Base-by-base conservation (phyloP, 2,888 invertebrate species). In the Rhodophaea formosa region DNA sequence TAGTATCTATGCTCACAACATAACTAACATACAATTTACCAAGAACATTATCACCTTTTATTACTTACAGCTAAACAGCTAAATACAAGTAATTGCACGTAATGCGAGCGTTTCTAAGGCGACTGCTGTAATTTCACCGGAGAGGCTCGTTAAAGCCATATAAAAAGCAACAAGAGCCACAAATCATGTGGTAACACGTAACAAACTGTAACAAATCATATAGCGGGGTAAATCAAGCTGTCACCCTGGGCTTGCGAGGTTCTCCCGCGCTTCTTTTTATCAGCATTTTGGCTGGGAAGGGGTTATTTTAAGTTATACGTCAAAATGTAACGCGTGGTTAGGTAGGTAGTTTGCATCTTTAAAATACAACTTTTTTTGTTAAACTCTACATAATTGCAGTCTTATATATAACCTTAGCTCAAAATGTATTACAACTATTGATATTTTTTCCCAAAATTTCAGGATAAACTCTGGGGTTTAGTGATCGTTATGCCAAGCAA, bases 131-230 rank as follows among this genome's bases (percentile, higher is more conserved):
- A 56, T 56, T 49, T 57, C 59, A 62, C 56, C 57, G 56, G 32
- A 56, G 59, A 55, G 61, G 60, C 61, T 63, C 58, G 60, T 62
- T 61, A 63, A 62, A 57, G 56, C 55, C 62, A 61, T 60, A 68
- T 65, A 61, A 68, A 66, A 62, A 58, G 60, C 67, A 71, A 72
- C 75, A 72, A 70, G 67, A 70, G 67, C 71, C 71, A 73, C 74
- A 75, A 76, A 77, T 76, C 76, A 75, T 64, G 63, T 23, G 17
- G 66, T 65, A 59, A 75, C 71, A 70, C 70, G 62, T 70, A 75
- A 76, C 74, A 74, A 69, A 71, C 69, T 74, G 73, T 74, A 72
- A 77, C 78, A 78, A 77, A 75, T 73, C 73, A 72, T 70, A 63
- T 66, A 60, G 61, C 63, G 63, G 69, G 66, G 69, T 70, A 72